Conservation (phyloP, 2,797 vertebrate genomes). For the Erpetoichthys calabaricus region DNA sequence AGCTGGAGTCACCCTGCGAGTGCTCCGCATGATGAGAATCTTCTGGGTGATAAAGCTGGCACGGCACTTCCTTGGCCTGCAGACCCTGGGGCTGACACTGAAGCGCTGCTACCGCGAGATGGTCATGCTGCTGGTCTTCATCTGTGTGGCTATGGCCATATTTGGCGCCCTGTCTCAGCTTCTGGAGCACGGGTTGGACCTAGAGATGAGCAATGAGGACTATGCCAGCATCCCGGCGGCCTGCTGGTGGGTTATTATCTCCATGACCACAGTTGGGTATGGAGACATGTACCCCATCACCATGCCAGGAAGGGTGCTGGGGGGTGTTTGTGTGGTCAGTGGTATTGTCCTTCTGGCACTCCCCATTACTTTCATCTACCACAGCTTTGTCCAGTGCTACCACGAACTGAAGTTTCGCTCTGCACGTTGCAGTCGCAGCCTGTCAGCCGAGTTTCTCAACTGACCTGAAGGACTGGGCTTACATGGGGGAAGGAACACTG, state of each 20-base stretch:
- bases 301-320: slow-evolving; percentile 82
- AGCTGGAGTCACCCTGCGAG: slow-evolving; percentile 81
- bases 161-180: slow-evolving; percentile 95
- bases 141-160: slow-evolving; percentile 97
- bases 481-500: background rate
- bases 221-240: slow-evolving; percentile 94
- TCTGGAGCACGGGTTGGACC: slow-evolving; percentile 87
- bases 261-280: slow-evolving; percentile 97
- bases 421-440: slow-evolving; percentile 71
- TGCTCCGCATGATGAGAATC: slow-evolving; percentile 95
- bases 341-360: slow-evolving; percentile 90
- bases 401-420: slow-evolving; percentile 91
- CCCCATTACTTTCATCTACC: slow-evolving; percentile 98
- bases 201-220: slow-evolving; percentile 76
- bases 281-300: slow-evolving; percentile 97
- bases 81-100: slow-evolving; percentile 91
- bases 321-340: slow-evolving; percentile 93
- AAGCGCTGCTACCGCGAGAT: slow-evolving; percentile 92
- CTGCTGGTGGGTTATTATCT: slow-evolving; percentile 99
- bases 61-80: slow-evolving; percentile 92
- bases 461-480: slow-evolving; percentile 29
- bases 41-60: slow-evolving; percentile 98
- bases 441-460: slow-evolving; percentile 70
- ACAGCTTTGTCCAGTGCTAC: slow-evolving; percentile 98
- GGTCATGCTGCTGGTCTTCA: slow-evolving; percentile 96